A percentile compares a stretch with the other conserved stretches of the same genome.
Evolutionary conservation across 2,797 vertebrate species (phyloP).

Genomic region (Micromesistius poutassou): DNA sequence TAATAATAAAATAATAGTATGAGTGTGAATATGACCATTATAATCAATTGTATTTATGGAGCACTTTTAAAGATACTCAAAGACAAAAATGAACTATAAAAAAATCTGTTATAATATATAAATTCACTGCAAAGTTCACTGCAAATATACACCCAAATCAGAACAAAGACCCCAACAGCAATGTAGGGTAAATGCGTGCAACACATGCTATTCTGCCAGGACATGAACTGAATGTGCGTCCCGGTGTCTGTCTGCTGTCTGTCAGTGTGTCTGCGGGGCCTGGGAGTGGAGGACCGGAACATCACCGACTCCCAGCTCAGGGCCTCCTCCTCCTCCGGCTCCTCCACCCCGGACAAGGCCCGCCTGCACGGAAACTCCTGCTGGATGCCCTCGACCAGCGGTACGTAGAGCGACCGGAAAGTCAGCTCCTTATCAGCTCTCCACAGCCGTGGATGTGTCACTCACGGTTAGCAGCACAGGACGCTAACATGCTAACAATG

Average conservation of each 20-base stretch:
- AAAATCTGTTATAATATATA: too few relatives aligned
- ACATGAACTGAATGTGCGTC: not conserved
- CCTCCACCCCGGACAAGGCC: constrained; percentile 47
- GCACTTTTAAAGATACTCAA: too few relatives aligned
- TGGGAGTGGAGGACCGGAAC: constrained; percentile 71
- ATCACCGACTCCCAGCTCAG: constrained; percentile 67
- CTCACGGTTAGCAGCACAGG: too few relatives aligned
- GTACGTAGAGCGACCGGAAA: constrained; percentile 44
- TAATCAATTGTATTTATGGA: not conserved
- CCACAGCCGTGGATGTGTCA: too few relatives aligned
- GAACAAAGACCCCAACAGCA: too few relatives aligned
- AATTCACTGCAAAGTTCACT: too few relatives aligned
- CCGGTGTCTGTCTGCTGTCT: not conserved
- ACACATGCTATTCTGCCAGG: too few relatives aligned
- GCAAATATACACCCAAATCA: too few relatives aligned
- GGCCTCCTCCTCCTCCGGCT: constrained; percentile 71
- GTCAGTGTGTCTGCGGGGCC: constrained; percentile 74
- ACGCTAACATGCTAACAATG: too few relatives aligned
- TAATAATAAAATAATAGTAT: not conserved
- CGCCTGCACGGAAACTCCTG: constrained; percentile 72
- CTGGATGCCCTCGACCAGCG: constrained; percentile 70
- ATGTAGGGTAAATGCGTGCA: too few relatives aligned
- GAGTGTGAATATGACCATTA: too few relatives aligned
- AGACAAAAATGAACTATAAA: not conserved
- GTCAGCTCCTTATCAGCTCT: too few relatives aligned